Percentiles rank a stretch among this genome's conserved stretches.
Conservation (phyloP, 2,113 vertebrate species). For the Rafetus swinhoei region DNA sequence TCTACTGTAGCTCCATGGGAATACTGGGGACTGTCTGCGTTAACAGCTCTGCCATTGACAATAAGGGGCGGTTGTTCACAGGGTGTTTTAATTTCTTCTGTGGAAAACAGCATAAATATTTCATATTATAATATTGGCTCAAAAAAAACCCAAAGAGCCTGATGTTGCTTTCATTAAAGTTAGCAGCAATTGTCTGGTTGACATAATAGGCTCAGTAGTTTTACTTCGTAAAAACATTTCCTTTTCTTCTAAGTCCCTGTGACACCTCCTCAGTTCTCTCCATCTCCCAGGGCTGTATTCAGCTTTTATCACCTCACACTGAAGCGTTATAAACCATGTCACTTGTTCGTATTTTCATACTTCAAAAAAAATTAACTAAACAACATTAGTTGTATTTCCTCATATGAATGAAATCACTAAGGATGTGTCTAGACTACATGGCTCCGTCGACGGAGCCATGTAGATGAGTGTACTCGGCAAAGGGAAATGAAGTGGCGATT, state of each 20-base stretch:
- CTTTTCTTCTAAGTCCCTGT: background rate
- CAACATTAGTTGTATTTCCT: background rate
- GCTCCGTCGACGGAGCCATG: no score
- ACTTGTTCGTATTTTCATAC: background rate
- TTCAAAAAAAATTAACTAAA: background rate
- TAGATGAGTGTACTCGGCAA: no score
- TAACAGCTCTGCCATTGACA: background rate
- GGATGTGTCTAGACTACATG: no score
- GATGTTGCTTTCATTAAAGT: background rate
- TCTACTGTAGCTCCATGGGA: slow-evolving; percentile 36
- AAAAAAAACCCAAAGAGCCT: background rate
- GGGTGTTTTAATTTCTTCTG: slow-evolving; percentile 27
- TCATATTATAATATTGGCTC: background rate
- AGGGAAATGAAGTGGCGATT: no score
- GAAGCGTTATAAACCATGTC: background rate
- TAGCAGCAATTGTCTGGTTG: background rate
- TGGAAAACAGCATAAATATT: background rate
- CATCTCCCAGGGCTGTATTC: background rate
- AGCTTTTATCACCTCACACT: background rate
- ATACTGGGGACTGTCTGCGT: background rate
- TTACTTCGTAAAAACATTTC: fast-evolving
- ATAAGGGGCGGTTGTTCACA: slow-evolving; percentile 51
- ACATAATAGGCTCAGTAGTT: fast-evolving
- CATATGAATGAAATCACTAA: background rate
- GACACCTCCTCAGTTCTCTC: background rate